These are phyloP conservation scores for Melanotaenia trifasciata DNA, from an alignment of 2,797 vertebrate genomes.

Conservation along the genomic window DNA sequence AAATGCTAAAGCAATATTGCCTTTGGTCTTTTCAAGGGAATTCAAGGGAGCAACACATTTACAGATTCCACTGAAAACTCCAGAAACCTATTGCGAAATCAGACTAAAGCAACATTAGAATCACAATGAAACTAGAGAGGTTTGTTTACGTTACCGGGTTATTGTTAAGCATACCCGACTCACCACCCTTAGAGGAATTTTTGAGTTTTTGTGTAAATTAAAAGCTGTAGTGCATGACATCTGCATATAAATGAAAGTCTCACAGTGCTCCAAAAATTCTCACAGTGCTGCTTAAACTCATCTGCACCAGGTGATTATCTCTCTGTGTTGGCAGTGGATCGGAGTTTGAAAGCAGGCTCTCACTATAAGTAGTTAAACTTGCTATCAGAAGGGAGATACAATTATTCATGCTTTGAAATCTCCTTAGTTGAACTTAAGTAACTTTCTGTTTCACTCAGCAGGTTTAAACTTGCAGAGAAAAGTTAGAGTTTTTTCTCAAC, in stretches of 20 bases:
- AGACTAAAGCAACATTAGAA: slow-evolving; percentile 1
- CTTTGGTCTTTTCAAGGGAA: background rate
- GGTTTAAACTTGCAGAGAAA: too few species aligned
- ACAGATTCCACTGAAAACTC: background rate
- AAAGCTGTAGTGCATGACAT: too few species aligned
- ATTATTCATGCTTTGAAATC: too few species aligned
- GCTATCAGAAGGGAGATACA: too few species aligned
- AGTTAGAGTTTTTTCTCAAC: too few species aligned
- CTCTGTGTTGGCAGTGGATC: too few species aligned
- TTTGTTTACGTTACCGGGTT: background rate
- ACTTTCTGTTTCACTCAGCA: too few species aligned
- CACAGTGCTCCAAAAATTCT: background rate
- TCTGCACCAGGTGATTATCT: too few species aligned
- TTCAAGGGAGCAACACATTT: background rate
- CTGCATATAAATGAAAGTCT: too few species aligned
- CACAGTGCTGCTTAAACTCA: background rate
- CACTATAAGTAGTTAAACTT: too few species aligned
- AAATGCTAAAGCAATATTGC: background rate
- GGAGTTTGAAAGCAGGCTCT: background rate
- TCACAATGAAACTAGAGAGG: background rate
- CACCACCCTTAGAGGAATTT: background rate
- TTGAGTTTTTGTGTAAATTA: background rate
- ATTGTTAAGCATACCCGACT: background rate
- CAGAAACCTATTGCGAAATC: background rate
- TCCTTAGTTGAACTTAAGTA: too few species aligned